A percentile compares a stretch with the other conserved stretches of the same genome.
phyloP scores from a whole-genome alignment of 1,140 invertebrate species.

The Dendrolimus kikuchii region DNA sequence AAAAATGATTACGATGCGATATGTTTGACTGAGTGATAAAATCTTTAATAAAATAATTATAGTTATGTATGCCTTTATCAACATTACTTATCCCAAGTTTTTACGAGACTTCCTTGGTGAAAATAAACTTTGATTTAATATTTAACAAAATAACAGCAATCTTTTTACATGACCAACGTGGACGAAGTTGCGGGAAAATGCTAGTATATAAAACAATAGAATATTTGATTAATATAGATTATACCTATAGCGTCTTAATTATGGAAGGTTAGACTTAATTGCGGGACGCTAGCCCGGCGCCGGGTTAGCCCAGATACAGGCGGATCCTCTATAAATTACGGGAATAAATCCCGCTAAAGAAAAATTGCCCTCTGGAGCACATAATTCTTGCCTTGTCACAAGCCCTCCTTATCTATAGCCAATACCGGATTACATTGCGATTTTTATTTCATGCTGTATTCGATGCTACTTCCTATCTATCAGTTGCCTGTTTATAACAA shows the following conservation, averaged over 20 bases:
- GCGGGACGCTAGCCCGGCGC: conserved; percentile 33
- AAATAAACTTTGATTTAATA: no score
- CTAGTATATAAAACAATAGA: conserved; percentile 13
- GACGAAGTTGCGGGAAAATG: background rate
- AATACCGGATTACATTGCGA: conserved; percentile 71
- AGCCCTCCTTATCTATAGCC: conserved; percentile 68
- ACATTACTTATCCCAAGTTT: no score
- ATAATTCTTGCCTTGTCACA: conserved; percentile 73
- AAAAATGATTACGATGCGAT: no score
- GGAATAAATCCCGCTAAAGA: conserved; percentile 70
- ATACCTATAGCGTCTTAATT: conserved; percentile 27
- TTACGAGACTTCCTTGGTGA: no score
- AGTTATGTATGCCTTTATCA: no score
- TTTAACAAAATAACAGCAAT: no score
- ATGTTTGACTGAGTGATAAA: no score
- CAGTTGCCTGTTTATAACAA: background rate
- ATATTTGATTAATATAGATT: conserved; percentile 8
- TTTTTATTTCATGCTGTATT: conserved; percentile 68
- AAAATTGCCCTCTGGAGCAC: conserved; percentile 72
- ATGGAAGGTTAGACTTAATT: conserved; percentile 47
- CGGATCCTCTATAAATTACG: conserved; percentile 70
- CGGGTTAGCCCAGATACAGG: conserved; percentile 67
- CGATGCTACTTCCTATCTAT: conserved; percentile 29
- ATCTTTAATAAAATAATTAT: no score
- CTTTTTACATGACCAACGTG: background rate